Conservation (phyloP, 2,113 vertebrate species). For the Monopterus albus region DNA sequence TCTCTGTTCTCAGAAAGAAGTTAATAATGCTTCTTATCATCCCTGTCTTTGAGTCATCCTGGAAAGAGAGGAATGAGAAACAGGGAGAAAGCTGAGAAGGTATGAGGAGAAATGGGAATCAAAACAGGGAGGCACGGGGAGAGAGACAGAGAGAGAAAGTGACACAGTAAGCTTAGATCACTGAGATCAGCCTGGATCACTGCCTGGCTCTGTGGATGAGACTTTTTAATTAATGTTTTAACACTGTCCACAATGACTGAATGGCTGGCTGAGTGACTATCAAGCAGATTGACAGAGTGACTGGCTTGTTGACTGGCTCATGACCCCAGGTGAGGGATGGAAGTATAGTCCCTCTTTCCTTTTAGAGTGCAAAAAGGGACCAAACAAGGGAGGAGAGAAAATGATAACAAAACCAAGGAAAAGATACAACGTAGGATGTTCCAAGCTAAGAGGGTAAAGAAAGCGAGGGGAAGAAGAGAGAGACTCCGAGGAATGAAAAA, state of each 20-base stretch:
- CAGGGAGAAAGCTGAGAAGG: slow-evolving; percentile 36
- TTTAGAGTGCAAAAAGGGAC: slow-evolving; percentile 1
- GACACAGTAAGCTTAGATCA: slow-evolving; percentile 39
- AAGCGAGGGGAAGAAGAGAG: background rate
- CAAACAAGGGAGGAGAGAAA: slow-evolving; percentile 13
- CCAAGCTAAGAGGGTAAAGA: slow-evolving; percentile 12
- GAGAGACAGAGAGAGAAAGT: background rate
- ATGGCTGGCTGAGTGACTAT: slow-evolving; percentile 55
- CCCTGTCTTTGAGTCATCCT: slow-evolving; percentile 66
- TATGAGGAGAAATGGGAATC: slow-evolving; percentile 31
- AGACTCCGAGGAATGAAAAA: slow-evolving; percentile 56
- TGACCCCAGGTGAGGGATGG: slow-evolving; percentile 51
- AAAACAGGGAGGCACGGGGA: background rate
- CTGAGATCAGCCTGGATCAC: slow-evolving; percentile 59
- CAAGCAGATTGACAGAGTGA: slow-evolving; percentile 67
- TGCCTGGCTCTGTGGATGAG: slow-evolving; percentile 62
- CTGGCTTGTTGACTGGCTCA: slow-evolving; percentile 45
- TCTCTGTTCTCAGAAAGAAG: slow-evolving; percentile 67
- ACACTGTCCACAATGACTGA: slow-evolving; percentile 60
- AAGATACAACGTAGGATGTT: slow-evolving; percentile 45
- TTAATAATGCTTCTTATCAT: slow-evolving; percentile 82
- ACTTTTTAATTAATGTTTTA: slow-evolving; percentile 77
- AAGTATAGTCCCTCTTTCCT: slow-evolving; percentile 25
- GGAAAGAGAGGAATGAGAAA: slow-evolving; percentile 58
- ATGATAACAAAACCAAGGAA: slow-evolving; percentile 30